These are phyloP conservation scores for Peromyscus melanophrys DNA, from an alignment of 2,797 vertebrate species.

Conservation along the genomic window DNA sequence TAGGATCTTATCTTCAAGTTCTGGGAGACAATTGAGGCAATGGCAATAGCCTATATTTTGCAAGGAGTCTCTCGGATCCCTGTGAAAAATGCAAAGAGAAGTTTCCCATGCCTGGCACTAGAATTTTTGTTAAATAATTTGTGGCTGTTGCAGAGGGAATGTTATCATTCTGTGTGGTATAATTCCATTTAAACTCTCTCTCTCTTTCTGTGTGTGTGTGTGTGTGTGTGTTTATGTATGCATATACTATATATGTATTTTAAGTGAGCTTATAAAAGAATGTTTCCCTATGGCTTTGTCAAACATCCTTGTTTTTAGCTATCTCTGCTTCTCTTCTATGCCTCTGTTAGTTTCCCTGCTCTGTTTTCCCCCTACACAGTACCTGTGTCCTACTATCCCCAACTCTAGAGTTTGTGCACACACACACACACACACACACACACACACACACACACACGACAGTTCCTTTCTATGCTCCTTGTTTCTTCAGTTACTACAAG, in stretches of 20 bases:
- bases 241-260: neutral
- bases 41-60: neutral
- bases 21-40: neutral
- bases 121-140: neutral
- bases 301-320: neutral
- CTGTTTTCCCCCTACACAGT: neutral
- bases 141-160: neutral
- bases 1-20: neutral
- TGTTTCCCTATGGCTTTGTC: no score
- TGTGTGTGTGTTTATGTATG: neutral
- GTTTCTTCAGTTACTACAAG: neutral
- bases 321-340: neutral
- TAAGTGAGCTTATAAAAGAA: neutral
- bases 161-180: neutral
- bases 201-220: neutral
- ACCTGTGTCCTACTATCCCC: neutral
- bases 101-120: neutral
- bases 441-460: no score
- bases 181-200: neutral
- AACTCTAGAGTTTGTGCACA: neutral
- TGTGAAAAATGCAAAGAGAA: neutral
- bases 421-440: neutral
- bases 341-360: neutral
- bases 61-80: neutral
- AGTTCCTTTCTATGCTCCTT: neutral